Base-by-base conservation (phyloP, 1,140 invertebrate species). In the Drosophila funebris region DNA sequence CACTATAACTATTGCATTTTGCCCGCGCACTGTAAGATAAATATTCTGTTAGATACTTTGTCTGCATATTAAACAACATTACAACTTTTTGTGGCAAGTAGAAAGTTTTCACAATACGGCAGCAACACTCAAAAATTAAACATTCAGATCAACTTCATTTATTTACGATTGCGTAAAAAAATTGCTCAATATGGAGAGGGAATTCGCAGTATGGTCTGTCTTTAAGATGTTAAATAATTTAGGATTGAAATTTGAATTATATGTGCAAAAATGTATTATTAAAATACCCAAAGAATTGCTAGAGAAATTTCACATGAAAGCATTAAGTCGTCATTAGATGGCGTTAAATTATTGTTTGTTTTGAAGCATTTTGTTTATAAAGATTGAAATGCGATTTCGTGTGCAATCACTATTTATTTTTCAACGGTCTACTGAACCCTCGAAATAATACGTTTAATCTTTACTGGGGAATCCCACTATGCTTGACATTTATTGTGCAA, bases 1-100 rank as follows among this genome's bases (percentile, higher is more conserved):
- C 16, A 33, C 43, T 71, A 43, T 66, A 44, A 48, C 63, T 80
- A 80, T 80, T 80, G 72, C 76, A 80, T 66, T 80, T 58, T 43
- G 76, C 77, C 77, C 72, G 64, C 58, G 22, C 46, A 39, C 58
- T 61, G 41, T 7, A 60, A 60, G 41, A 60, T 18, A 60, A 7
- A 50, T 8, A 52, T 18, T 52, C 16, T 52, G 9, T 52, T 33
- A 48, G 24, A 29, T 48, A 48, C 22, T 16, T 22, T 22, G 6
- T 46, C 11, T 46, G 6, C 29, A 24, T 48, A 13, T 41, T 16
- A 24, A 48, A 14, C 22, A 48, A 48, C 24, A 48, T 1, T n/a
- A 29, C 44, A 27, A 48, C 11, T 27, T 14, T 2, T 27, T 48
- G 4, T 27, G n/a, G 6, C 44, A 27, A 13, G n/a, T 13, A 36